Evolutionary conservation across 37 sponge, comb jelly and placozoan genomes (phyloP), one percentile per base, ranked within the genome.

Genomic region (Beroe ovata): DNA sequence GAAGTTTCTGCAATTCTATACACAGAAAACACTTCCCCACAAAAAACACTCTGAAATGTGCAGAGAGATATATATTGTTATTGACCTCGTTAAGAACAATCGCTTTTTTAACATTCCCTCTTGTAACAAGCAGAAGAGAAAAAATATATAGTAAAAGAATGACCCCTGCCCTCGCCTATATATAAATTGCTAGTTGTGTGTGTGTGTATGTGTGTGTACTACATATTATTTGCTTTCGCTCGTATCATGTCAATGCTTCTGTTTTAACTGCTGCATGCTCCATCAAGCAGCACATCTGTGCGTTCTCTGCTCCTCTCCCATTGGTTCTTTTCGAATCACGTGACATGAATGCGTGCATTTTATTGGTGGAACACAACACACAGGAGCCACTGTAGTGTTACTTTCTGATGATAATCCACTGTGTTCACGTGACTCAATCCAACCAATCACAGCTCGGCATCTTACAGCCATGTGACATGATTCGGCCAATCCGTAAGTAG

Each of bases 251-350:
- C 54, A 47, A 47, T 16, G n/a, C n/a, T 47, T 3, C 26, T 77
- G 23, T 77, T 42, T 77, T 42, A 66, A 66, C 69, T 66, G 35
- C 35, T 66, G 69, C 69, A 66, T 66, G 69, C 16, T 33, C 36
- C 32, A 32, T 30, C 69, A 66, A 66, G 69, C 69, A 66, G 30
- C 34, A 66, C 69, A 66, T 77, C 47, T 77, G n/a, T 77, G 54
- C 54, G 54, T 54, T 28, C 84, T 40, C 6, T 77, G 3, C 35
- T 77, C 47, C 35, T 40, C 84, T 77, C 84, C n/a, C 2, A 77
- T 77, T 77, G 22, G 54, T 39, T 77, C 23, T n/a, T 33, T 21
- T 37, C 23, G 2, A 19, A 36, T 77, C 54, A 77, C 54, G 69
- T 66, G 69, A 32, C 18, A 8, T 1, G 36, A 4, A 37, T 30